phyloP scores from a whole-genome alignment of 2,113 vertebrate species.

The Miniopterus natalensis region DNA sequence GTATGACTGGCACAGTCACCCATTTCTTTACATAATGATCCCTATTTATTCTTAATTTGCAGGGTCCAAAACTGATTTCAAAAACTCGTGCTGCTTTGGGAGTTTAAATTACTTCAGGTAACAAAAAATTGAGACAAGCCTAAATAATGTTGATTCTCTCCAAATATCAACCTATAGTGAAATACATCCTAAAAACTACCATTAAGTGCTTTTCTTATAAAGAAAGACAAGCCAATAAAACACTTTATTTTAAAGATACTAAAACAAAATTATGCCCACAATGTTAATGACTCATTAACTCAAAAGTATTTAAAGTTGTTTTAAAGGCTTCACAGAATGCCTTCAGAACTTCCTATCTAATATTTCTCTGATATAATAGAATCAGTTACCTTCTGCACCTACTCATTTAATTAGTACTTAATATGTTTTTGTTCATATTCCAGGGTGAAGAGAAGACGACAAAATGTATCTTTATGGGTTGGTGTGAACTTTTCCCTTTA shows the following conservation, averaged over 20 bases:
- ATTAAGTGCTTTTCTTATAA: constrained; percentile 14
- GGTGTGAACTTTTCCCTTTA: background rate
- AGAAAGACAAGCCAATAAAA: background rate
- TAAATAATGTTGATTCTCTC: background rate
- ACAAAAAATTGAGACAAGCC: constrained; percentile 16
- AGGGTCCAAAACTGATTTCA: constrained; percentile 80
- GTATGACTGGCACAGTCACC: background rate
- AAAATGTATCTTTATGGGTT: background rate
- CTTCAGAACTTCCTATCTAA: background rate
- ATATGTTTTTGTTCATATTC: constrained; percentile 53
- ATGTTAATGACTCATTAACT: background rate
- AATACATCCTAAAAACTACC: background rate
- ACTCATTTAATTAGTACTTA: constrained; percentile 22
- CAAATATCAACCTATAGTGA: background rate
- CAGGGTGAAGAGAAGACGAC: constrained; percentile 67
- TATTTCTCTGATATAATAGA: background rate
- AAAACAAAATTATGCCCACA: background rate
- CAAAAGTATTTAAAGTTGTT: background rate
- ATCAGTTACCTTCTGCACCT: background rate
- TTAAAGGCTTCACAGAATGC: constrained; percentile 19
- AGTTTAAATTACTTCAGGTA: constrained; percentile 81
- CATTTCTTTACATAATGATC: background rate
- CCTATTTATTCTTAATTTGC: constrained; percentile 63
- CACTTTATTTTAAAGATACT: background rate
- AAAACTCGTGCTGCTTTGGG: constrained; percentile 78